These are phyloP conservation scores for Dreissena polymorpha DNA, from an alignment of 1,140 invertebrate genomes.

Conservation along the genomic window DNA sequence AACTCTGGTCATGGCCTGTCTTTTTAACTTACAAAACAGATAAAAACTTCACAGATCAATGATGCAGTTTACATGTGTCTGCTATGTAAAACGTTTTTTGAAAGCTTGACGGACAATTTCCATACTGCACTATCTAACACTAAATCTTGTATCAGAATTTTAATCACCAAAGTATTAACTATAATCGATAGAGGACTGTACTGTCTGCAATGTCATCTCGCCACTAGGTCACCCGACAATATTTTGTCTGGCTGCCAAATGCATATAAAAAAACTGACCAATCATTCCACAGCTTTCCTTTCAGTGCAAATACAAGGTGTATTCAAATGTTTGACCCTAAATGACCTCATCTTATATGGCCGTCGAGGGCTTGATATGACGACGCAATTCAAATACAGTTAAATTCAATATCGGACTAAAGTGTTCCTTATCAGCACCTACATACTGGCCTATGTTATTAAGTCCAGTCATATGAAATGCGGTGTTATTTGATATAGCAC, in stretches of 20 bases:
- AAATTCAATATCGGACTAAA: constrained; percentile 40
- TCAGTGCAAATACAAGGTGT: constrained; percentile 25
- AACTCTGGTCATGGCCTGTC: too few relatives aligned
- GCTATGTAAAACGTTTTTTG: not conserved
- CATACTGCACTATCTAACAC: constrained; percentile 8
- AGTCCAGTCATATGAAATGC: constrained; percentile 26
- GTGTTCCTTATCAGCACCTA: not conserved
- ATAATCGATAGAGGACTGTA: constrained; percentile 30
- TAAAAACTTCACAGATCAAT: too few relatives aligned
- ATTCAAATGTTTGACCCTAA: constrained; percentile 41
- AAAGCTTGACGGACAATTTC: not conserved
- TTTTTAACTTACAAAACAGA: too few relatives aligned
- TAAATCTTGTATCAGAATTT: constrained; percentile 46
- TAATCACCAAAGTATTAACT: constrained; percentile 27
- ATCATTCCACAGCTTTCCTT: constrained; percentile 45
- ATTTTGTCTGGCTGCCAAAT: constrained; percentile 51
- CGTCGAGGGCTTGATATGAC: constrained; percentile 44
- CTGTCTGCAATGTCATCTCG: constrained; percentile 36
- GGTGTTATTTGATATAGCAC: constrained; percentile 53
- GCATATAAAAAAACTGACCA: constrained; percentile 42
- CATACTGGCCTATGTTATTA: constrained; percentile 23
- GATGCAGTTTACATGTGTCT: too few relatives aligned
- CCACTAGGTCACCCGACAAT: constrained; percentile 30
- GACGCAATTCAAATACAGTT: constrained; percentile 24
- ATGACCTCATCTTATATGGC: constrained; percentile 46